Conservation (phyloP, 2,113 vertebrate genomes). For the Xenopus laevis region DNA sequence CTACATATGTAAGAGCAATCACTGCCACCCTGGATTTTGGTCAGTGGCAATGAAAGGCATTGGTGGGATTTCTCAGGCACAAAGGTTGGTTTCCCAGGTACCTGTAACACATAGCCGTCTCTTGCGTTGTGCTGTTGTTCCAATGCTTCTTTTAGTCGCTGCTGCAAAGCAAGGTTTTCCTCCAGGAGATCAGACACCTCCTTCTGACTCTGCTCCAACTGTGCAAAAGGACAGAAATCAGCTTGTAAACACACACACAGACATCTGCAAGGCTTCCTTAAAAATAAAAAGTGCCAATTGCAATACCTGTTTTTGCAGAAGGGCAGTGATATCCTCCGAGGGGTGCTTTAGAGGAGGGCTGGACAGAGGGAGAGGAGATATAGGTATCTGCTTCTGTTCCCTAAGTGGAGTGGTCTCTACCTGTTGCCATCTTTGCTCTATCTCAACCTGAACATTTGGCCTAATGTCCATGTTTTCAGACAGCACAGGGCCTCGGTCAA, state of each 20-base stretch:
- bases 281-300: no score
- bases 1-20: background rate
- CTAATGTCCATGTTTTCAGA: slow-evolving; percentile 49
- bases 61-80: background rate
- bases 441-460: slow-evolving; percentile 81
- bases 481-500: slow-evolving; percentile 65
- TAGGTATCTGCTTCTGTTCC: slow-evolving; percentile 93
- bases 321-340: slow-evolving; percentile 73
- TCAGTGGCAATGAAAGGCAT: background rate
- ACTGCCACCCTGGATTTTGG: background rate
- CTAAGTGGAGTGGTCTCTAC: slow-evolving; percentile 91
- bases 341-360: slow-evolving; percentile 57
- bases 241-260: background rate
- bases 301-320: slow-evolving; percentile 90
- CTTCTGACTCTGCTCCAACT: slow-evolving; percentile 91
- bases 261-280: background rate
- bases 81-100: slow-evolving; percentile 49
- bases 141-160: slow-evolving; percentile 84
- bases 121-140: slow-evolving; percentile 86
- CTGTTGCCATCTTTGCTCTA: slow-evolving; percentile 94
- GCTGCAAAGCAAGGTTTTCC: slow-evolving; percentile 86
- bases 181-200: slow-evolving; percentile 85
- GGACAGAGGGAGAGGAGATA: slow-evolving; percentile 66
- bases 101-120: slow-evolving; percentile 94
- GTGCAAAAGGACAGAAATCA: slow-evolving; percentile 41